Evolutionary conservation across 1,140 invertebrate species (phyloP).

Genomic region (Eumaeus atala): DNA sequence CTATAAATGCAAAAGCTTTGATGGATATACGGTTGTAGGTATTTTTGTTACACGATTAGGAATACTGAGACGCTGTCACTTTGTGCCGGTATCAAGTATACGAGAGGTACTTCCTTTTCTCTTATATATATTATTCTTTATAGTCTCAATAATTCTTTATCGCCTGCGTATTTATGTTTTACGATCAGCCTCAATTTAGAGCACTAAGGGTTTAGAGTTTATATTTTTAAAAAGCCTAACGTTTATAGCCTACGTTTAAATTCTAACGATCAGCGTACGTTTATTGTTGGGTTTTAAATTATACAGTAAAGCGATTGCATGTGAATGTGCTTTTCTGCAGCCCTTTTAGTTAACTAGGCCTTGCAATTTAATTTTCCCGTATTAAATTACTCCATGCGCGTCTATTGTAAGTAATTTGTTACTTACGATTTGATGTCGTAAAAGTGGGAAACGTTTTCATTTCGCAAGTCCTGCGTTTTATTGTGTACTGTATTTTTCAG

Average conservation of each 20-base stretch:
- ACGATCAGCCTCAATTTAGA: too few relatives aligned
- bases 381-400: slow-evolving; percentile 11
- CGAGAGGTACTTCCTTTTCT: too few relatives aligned
- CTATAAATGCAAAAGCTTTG: too few relatives aligned
- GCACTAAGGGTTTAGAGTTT: too few relatives aligned
- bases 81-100: too few relatives aligned
- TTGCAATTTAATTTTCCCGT: slow-evolving; percentile 26
- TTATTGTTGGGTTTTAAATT: slow-evolving; percentile 21
- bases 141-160: too few relatives aligned
- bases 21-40: too few relatives aligned
- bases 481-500: too few relatives aligned
- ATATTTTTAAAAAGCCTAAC: slow-evolving; percentile 2
- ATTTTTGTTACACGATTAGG: too few relatives aligned
- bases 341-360: slow-evolving; percentile 26
- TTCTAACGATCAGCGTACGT: slow-evolving; percentile 6
- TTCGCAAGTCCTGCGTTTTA: not conserved
- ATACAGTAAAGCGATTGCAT: slow-evolving; percentile 20
- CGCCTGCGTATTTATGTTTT: too few relatives aligned
- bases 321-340: slow-evolving; percentile 21
- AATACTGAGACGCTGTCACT: too few relatives aligned
- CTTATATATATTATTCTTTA: too few relatives aligned
- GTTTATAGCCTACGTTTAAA: slow-evolving; percentile 5
- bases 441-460: not conserved
- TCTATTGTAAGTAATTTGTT: slow-evolving; percentile 7
- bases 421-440: slow-evolving; percentile 1